phyloP scores from a whole-genome alignment of 2,888 invertebrate species.

The Agonopterix alstromeriana region DNA sequence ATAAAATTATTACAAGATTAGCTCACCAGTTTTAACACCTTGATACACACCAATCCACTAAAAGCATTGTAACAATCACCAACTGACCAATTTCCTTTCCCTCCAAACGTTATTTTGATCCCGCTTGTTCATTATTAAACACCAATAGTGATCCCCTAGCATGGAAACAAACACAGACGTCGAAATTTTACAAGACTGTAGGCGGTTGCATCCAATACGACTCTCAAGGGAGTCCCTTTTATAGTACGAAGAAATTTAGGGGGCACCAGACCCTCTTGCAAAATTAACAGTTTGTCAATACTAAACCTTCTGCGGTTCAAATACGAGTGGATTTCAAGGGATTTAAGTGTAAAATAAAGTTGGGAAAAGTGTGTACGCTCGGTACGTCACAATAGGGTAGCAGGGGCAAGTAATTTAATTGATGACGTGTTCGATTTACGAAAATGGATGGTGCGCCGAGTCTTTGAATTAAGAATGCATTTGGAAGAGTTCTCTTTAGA shows the following conservation, averaged over 20 bases:
- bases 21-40: no score
- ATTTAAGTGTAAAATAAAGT: neutral
- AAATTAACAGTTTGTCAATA: slow-evolving; percentile 3
- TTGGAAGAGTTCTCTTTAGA: slow-evolving; percentile 3
- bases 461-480: slow-evolving; percentile 31
- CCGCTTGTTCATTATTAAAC: slow-evolving; percentile 2
- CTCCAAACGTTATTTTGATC: no score
- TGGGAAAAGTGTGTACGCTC: slow-evolving; percentile 14
- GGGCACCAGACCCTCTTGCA: slow-evolving; percentile 18
- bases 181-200: slow-evolving; percentile 28
- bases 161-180: slow-evolving; percentile 32
- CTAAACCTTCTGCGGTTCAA: neutral
- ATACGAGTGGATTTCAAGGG: slow-evolving; percentile 1
- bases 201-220: slow-evolving; percentile 31
- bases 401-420: slow-evolving; percentile 66
- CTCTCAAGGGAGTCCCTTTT: slow-evolving; percentile 32
- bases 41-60: no score
- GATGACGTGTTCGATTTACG: slow-evolving; percentile 69
- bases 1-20: no score
- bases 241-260: slow-evolving; percentile 29
- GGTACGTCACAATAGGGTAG: slow-evolving; percentile 41
- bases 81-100: neutral
- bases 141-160: slow-evolving; percentile 25
- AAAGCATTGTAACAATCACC: no score
- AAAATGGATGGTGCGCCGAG: slow-evolving; percentile 48